Base-by-base conservation (phyloP, 2,797 vertebrate species). In the Poeciliopsis paucimaculata region DNA sequence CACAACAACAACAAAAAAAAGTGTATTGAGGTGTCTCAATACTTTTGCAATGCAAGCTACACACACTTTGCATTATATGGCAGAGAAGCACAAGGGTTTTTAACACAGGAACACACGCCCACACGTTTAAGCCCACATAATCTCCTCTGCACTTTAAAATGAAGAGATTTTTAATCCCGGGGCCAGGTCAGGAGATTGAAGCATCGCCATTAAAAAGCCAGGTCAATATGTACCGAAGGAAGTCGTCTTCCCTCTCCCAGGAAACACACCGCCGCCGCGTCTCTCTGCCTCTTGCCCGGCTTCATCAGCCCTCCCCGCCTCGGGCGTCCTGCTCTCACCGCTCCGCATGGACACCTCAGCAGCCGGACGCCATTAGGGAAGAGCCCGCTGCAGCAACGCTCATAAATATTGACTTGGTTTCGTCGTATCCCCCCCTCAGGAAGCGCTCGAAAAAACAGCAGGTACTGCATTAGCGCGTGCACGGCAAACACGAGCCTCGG, bases 371-470 rank as follows among this genome's bases (percentile, higher is more conserved):
- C 89, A 91, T 93, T 90, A 93, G 88, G 88, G 82, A 84, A 88
- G 89, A 91, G 85, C 86, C 87, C 81, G 79, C 84, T 85, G 92
- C 90, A 83, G 91, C 87, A 88, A 90, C 78, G 86, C 91, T 93
- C 90, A 92, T 93, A 93, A 93, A 93, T 95, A 95, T 94, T 93
- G 92, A 94, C 93, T 92, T 46, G 45, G 88, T 91, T 91, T 91
- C 90, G 84, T 86, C 81, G 84, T 80, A 71, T 92, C 90, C 87
- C 86, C 73, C 83, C 88, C 86, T 75, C 84, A 87, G 91, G 92
- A 93, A 89, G 84, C 72, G 88, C 89, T 91, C 7, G 13, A 79
- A 91, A 82, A 79, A 91, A 82, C 87, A 90, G 89, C 88, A 84
- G 88, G 88, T 78, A 77, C 79, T 86, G 87, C 88, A 89, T 93